Percentiles rank a stretch among this genome's conserved stretches.
phyloP scores from a whole-genome alignment of 2,113 vertebrate genomes.

The Spilogale gracilis region DNA sequence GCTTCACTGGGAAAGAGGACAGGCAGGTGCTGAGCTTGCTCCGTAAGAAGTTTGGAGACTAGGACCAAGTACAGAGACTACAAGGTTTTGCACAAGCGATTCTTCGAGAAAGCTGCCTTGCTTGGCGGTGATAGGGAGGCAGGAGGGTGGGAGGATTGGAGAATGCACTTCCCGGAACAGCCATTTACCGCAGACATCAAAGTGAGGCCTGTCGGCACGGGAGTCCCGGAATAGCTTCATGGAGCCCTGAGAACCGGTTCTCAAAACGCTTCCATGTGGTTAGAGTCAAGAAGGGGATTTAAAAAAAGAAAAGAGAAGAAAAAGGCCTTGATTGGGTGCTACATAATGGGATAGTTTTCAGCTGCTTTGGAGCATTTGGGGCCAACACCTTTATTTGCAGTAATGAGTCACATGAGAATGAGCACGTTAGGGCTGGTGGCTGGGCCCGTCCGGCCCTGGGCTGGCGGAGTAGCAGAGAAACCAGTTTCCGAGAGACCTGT shows the following conservation, averaged over 20 bases:
- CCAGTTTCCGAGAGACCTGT: conserved; percentile 50
- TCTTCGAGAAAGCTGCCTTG: neutral
- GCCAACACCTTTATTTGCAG: conserved; percentile 51
- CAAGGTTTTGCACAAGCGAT: neutral
- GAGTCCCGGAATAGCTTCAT: neutral
- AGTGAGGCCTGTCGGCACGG: neutral
- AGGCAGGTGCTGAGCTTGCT: neutral
- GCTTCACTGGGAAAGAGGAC: neutral
- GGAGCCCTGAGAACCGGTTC: conserved; percentile 28
- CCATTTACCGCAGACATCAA: conserved; percentile 71
- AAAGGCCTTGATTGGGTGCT: conserved; percentile 75
- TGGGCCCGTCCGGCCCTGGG: neutral
- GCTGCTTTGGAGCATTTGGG: conserved; percentile 58
- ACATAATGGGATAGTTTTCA: conserved; percentile 72
- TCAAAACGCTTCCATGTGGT: conserved; percentile 79
- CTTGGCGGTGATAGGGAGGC: neutral
- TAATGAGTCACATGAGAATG: conserved; percentile 73
- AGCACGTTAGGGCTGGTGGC: neutral
- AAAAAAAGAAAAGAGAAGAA: neutral
- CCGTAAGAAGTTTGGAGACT: neutral
- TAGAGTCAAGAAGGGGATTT: neutral
- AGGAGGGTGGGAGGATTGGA: neutral
- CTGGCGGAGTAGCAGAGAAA: neutral
- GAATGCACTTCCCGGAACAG: neutral
- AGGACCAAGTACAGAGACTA: neutral